Conservation (phyloP, 1,140 invertebrate species). For the Caerostris darwini region DNA sequence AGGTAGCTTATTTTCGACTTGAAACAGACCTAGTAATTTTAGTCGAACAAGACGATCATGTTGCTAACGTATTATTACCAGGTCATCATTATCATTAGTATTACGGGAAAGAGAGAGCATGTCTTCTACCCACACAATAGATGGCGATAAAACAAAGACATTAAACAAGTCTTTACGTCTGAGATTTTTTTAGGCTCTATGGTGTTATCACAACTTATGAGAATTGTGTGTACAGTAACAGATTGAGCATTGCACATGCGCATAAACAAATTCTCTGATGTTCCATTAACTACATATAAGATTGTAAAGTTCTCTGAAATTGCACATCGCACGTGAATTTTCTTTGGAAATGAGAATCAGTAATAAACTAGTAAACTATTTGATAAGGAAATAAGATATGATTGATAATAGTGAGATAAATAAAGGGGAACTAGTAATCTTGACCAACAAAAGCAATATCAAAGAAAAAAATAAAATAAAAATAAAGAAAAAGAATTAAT, state of each 20-base stretch:
- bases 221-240: not conserved
- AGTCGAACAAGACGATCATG: not conserved
- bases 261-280: not conserved
- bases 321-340: too few species aligned
- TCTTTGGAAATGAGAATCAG: too few species aligned
- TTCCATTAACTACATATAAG: too few species aligned
- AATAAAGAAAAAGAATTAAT: too few species aligned
- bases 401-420: too few species aligned
- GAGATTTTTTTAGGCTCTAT: not conserved
- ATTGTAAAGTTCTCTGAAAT: too few species aligned
- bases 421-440: too few species aligned
- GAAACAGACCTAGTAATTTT: constrained; percentile 26
- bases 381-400: too few species aligned
- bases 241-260: not conserved
- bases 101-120: not conserved
- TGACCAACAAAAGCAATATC: too few species aligned
- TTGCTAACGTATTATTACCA: not conserved
- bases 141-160: not conserved
- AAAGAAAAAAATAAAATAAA: too few species aligned
- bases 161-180: not conserved
- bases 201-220: not conserved
- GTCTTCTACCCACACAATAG: not conserved
- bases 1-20: not conserved
- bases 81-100: not conserved
- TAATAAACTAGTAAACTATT: too few species aligned